A percentile compares a stretch with the other conserved stretches of the same genome.
These are phyloP conservation scores for Zoanthus solanderi DNA, from an alignment of 92 coral and sea anemone genomes.

Conservation along the genomic window DNA sequence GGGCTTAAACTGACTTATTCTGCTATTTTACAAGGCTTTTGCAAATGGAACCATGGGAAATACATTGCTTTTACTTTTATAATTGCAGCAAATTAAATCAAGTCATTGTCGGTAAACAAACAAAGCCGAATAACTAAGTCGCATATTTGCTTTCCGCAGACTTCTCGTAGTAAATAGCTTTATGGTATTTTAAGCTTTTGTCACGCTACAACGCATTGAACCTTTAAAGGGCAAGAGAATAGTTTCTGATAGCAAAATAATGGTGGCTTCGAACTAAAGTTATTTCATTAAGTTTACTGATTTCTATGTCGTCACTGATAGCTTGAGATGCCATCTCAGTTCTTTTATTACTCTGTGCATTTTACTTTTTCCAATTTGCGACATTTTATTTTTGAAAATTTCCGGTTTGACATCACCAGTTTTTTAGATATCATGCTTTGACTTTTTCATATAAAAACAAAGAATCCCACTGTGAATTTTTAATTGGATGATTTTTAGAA, in stretches of 20 bases:
- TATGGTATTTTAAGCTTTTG: neutral
- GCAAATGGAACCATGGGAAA: too few species aligned
- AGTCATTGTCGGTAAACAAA: neutral
- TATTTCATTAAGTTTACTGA: too few species aligned
- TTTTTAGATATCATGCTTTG: neutral
- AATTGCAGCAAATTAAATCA: slow-evolving; percentile 1
- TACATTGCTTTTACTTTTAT: neutral
- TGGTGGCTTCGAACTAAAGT: too few species aligned
- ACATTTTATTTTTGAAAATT: neutral
- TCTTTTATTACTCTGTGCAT: too few species aligned
- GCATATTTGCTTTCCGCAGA: slow-evolving; percentile 8
- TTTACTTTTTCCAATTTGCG: too few species aligned
- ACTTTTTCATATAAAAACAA: neutral
- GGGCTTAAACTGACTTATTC: too few species aligned
- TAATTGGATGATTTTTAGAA: neutral
- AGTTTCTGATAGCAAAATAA: too few species aligned
- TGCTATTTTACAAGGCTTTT: too few species aligned
- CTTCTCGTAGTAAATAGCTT: slow-evolving; percentile 2
- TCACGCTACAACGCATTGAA: slow-evolving; percentile 4
- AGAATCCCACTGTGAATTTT: neutral
- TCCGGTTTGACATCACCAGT: neutral
- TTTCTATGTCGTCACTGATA: too few species aligned
- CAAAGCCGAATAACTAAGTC: neutral
- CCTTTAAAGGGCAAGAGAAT: too few species aligned
- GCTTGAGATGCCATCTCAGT: too few species aligned